These are phyloP conservation scores for Hypsibius dujardini DNA, from an alignment of 1,140 invertebrate genomes.

Conservation along the genomic window DNA sequence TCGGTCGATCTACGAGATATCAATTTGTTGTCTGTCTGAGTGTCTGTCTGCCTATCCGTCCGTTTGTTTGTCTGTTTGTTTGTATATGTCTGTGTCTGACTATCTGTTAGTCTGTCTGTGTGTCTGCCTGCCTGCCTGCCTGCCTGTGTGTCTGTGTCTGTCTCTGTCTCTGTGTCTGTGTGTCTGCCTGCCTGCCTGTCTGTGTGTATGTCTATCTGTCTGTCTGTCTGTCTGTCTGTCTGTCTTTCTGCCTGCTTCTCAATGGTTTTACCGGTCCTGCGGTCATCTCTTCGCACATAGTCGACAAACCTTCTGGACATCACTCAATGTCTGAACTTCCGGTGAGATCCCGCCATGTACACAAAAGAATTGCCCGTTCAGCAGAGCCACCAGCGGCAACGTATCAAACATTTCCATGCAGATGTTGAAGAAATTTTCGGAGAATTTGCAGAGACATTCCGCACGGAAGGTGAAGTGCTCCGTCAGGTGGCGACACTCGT, in stretches of 20 bases:
- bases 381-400: slow-evolving; percentile 91
- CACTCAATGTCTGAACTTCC: slow-evolving; percentile 97
- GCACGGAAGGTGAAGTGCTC: slow-evolving; percentile 99
- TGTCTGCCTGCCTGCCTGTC: no score
- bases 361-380: slow-evolving; percentile 99
- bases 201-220: no score
- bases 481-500: slow-evolving; percentile 99
- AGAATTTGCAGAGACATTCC: slow-evolving; percentile 99
- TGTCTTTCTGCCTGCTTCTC: no score
- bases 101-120: no score
- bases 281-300: not conserved
- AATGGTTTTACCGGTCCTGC: no score
- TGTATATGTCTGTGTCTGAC: no score
- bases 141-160: no score
- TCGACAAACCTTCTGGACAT: slow-evolving; percentile 73
- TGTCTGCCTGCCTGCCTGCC: no score
- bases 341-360: slow-evolving; percentile 97
- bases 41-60: not conserved
- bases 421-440: slow-evolving; percentile 95
- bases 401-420: slow-evolving; percentile 99
- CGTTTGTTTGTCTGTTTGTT: no score
- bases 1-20: slow-evolving; percentile 70
- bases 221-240: no score
- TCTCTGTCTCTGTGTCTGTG: no score
- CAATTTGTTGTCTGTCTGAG: slow-evolving; percentile 23